Percentiles rank a stretch among this genome's conserved stretches.
These are phyloP conservation scores for Plectus sambesii DNA, from an alignment of 1,140 invertebrate species.

Conservation along the genomic window DNA sequence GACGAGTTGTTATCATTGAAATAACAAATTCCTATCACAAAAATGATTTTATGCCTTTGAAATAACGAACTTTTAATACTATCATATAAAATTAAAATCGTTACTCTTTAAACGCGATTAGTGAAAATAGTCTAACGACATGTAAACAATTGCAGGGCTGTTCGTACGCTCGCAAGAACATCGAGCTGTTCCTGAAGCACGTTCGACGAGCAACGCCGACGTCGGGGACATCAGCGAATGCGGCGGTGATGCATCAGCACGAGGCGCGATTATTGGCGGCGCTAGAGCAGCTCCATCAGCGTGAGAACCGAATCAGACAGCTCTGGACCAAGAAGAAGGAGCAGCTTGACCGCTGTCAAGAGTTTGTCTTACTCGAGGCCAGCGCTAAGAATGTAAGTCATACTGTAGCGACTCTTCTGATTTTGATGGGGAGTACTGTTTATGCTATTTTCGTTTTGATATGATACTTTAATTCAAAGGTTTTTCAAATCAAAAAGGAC, in stretches of 20 bases:
- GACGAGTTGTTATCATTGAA: too few relatives aligned
- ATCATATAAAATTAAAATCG: too few relatives aligned
- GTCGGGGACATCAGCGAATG: not conserved
- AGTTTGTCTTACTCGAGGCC: not conserved
- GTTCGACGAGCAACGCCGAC: not conserved
- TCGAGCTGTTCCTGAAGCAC: not conserved
- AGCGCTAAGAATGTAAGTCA: not conserved
- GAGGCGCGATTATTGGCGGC: not conserved
- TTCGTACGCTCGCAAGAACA: not conserved
- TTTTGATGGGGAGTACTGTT: not conserved
- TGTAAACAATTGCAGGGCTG: not conserved
- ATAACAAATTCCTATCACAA: too few relatives aligned
- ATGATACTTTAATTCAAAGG: not conserved
- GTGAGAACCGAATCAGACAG: not conserved
- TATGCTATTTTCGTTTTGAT: not conserved
- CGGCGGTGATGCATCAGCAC: not conserved
- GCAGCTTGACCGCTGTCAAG: not conserved
- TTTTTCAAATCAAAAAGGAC: not conserved
- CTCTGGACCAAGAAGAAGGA: not conserved
- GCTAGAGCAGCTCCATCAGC: not conserved
- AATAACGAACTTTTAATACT: too few relatives aligned
- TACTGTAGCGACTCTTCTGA: not conserved
- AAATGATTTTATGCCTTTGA: too few relatives aligned
- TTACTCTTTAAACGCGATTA: too few relatives aligned
- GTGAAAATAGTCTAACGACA: too few relatives aligned